Conservation (phyloP, 92 coral and sea anemone species). For the Palythoa caribaeorum region DNA sequence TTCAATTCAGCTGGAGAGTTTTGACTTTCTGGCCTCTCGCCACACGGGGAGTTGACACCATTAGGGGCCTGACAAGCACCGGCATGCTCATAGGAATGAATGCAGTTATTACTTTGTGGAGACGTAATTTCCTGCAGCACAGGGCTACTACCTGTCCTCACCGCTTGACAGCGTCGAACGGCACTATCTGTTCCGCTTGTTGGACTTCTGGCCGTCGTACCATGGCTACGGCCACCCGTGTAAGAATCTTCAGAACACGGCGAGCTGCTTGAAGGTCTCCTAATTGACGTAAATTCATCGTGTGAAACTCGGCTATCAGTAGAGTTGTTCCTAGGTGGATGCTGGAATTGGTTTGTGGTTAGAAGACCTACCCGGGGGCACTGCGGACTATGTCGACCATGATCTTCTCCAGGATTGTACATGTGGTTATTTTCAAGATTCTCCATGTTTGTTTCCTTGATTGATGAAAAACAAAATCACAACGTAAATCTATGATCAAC, state of each 20-base stretch:
- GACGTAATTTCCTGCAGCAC: neutral
- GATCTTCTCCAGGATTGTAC: neutral
- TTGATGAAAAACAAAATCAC: neutral
- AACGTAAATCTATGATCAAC: neutral
- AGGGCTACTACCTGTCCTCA: neutral
- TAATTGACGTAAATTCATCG: neutral
- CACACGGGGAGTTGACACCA: neutral
- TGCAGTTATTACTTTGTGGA: neutral
- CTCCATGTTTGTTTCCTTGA: conserved; percentile 22
- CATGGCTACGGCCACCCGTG: neutral
- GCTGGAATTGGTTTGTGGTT: neutral
- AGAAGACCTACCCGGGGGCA: conserved; percentile 26
- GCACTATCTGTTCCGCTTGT: neutral
- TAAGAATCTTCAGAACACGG: neutral
- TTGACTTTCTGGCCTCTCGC: neutral
- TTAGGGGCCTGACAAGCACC: neutral
- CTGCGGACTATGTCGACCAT: conserved; percentile 21
- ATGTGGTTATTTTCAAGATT: neutral
- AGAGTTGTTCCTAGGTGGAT: conserved; percentile 9
- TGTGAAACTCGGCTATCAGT: conserved; percentile 1
- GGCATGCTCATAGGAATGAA: neutral
- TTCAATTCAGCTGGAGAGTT: neutral
- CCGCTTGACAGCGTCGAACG: neutral
- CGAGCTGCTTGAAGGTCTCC: neutral
- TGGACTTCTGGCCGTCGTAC: neutral